Base-by-base conservation (phyloP, 1,140 invertebrate genomes). In the Zelostemma sp. region DNA sequence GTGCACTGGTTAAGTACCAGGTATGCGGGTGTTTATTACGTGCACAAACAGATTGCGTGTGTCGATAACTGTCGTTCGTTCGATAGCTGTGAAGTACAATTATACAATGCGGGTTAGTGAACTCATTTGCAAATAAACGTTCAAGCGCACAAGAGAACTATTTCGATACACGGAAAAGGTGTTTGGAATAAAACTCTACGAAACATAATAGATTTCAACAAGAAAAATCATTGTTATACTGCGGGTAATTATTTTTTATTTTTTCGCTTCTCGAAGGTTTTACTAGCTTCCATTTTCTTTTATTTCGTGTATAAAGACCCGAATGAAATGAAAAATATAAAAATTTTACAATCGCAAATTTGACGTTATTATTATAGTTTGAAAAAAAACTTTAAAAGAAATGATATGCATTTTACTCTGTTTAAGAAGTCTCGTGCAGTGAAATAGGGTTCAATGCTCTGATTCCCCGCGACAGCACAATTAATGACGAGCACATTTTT, bases 1-100 rank as follows among this genome's bases (percentile, higher is more conserved):
- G 55, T 68, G 33, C 55, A 50, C 54, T 47, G 11, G 53, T 31
- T 6, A 8, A 51, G 33, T n/a, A 12, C 38, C 15, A 9, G 47
- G 19, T 46, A 70, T 58, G 61, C 14, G 43, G 61, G 61, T 70
- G 68, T 65, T 70, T 70, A 70, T 58, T 70, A 70, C 54, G 47
- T 40, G 11, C 28, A 57, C 47, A 56, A 57, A 60, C 53, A 59
- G 31, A 54, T 12, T 38, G 16, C 41, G 45, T 54, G 49, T 47
- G 46, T 21, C 48, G 46, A 66, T 55, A 54, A 55, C 33, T 33
- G 56, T 55, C 31, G 19, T 33, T 50, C 19, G 35, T 58, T 66
- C 19, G 56, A 66, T 59, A 41, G 33, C 49, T 38, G 41, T 16
- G 21, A 65, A 31, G 49, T 50, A 16, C 43, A 31, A 65, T 65